Base-by-base conservation (phyloP, 1,140 invertebrate species). In the Hyles vespertilio region DNA sequence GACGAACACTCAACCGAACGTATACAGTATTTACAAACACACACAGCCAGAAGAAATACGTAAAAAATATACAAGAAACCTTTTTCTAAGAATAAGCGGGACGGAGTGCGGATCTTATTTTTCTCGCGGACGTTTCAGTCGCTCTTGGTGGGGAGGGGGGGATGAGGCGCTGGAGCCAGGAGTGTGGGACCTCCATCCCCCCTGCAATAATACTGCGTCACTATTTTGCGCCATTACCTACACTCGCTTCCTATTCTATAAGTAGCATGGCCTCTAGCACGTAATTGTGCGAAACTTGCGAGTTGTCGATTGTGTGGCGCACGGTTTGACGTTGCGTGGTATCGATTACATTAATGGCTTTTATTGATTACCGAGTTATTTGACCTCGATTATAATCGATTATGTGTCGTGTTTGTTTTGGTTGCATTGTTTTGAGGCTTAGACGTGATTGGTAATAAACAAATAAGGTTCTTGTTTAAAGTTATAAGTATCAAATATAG, bases 201-300 rank as follows among this genome's bases (percentile, higher is more conserved):
- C 75, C 82, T 86, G 86, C 86, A 89, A 89, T 89, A 89, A 89
- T 89, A 89, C 86, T 87, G 86, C 86, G 86, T 89, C 86, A 89
- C 86, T 89, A 89, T 89, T 89, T 89, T 89, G 86, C 86, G 83
- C 86, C 86, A 89, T 88, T 88, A 88, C 85, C 83, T 87, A 87
- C 85, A 88, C 85, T 88, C 75, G 81, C 84, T 87, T 87, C 81
- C 82, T 84, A 85, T 88, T 85, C 82, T 87, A 87, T 86, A 86
- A 88, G 84, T 80, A 86, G 76, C 75, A 65, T 67, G 56, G 68
- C 51, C 66, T 71, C 56, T 78, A 74, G 70, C 63, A 82, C 65
- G 67, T 76, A 69, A 67, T 63, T 40, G 36, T 40, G 22, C 22
- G 22, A 22, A 22, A 22, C 22, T 22, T 22, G 22, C 22, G 22